Evolutionary conservation across 2,888 invertebrate genomes (phyloP), one percentile per base, ranked within the genome.

Genomic region (Octodonta nipae): DNA sequence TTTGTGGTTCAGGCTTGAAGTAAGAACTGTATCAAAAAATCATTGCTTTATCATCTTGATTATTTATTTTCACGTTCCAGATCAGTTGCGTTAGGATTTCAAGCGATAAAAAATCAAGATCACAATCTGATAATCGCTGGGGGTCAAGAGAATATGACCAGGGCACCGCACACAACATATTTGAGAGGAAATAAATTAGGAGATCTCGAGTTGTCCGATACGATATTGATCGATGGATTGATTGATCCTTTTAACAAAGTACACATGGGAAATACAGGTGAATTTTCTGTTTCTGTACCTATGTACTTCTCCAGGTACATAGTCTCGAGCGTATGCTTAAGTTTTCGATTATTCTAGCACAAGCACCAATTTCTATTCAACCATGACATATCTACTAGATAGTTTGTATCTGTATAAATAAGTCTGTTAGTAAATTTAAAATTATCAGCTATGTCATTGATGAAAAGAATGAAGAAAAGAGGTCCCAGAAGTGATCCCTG

Each of bases 1-100:
- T 86, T 2, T 87, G 86, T 61, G 86, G 84, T 17, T 85, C 84
- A 32, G 85, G 86, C 5, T 60, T 86, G 17, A 78, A 80, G 79
- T 79, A 60, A 55, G 64, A 58, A 38, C 16, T 22, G 24, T 25
- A 13, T 28, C 13, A 7, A 5, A 13, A 10, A 13, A 7, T 8
- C 7, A n/a, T n/a, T n/a, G n/a, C n/a, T n/a, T n/a, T n/a, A n/a
- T n/a, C n/a, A n/a, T n/a, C n/a, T n/a, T 28, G 10, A 5, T 29
- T 29, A 20, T 12, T 13, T 3, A 4, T 20, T 10, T 3, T 15
- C 6, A 33, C 5, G 28, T 45, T 42, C 38, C 35, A 77, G 78
- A 57, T 60, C 77, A 15, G 73, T 86, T 16, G 65, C 64, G 11
- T 60, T 77, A 46, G 86, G 75, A 7, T 76, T 68, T 45, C 72